Base-by-base conservation (phyloP, 2,113 vertebrate genomes). In the Apaloderma vittatum region DNA sequence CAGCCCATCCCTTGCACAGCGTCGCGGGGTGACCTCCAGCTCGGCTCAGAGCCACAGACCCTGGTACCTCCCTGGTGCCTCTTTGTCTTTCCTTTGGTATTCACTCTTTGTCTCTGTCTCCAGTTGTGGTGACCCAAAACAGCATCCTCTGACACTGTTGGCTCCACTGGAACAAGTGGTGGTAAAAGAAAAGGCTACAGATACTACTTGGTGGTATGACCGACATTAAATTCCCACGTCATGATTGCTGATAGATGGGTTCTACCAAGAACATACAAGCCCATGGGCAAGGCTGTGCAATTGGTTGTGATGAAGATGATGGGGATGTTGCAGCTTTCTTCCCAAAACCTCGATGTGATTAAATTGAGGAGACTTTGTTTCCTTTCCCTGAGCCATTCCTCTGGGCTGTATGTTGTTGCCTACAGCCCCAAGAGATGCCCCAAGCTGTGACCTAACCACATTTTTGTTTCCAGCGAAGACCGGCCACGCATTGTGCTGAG, bases 221-320 rank as follows among this genome's bases (percentile, higher is more conserved):
- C 6, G 1, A 2, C 0, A 2, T 40, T 18, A 43, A 67, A 23
- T 18, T 24, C 14, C 18, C 32, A 17, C 36, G 18, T 49, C 37
- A 3, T 12, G 22, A 10, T 21, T 45, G 40, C 46, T 52, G 15
- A 1, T 6, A 27, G 37, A 6, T 23, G 54, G 15, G 12, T 67
- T 45, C 57, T 68, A 68, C 59, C 45, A 32, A 30, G 68, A 70
- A 58, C 57, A 13, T 6, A 7, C 9, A 24, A 70, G 13, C 23
- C 45, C 16, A 1, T 8, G 16, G 48, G 32, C 46, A 46, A 12
- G 4, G 3, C 14, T 43, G 26, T 63, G 88, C 34, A 40, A 2
- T 67, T 27, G 24, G 8, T 12, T 37, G 11, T 48, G 75, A 11
- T 37, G 65, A 59, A 40, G 32, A 40, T 48, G 10, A 32, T 12